These are phyloP conservation scores for Orgyia antiqua DNA, from an alignment of 2,888 invertebrate species.

Conservation along the genomic window DNA sequence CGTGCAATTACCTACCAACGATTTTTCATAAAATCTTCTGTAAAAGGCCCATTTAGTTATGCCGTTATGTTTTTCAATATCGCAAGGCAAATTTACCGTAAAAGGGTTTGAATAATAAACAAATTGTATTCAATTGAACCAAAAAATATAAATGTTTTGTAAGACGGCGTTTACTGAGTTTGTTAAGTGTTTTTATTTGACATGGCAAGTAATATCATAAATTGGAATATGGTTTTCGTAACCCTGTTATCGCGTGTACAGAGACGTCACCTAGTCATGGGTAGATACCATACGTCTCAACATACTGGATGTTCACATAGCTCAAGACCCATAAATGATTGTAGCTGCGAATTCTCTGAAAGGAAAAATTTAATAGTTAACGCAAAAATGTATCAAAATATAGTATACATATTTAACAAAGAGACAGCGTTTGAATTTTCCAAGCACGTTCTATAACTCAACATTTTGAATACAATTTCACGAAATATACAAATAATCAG, in stretches of 20 bases:
- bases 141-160: too few relatives aligned
- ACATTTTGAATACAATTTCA: neutral
- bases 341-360: too few relatives aligned
- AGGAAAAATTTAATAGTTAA: neutral
- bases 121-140: too few relatives aligned
- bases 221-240: too few relatives aligned
- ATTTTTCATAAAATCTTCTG: slow-evolving; percentile 5
- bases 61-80: neutral
- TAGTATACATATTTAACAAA: neutral
- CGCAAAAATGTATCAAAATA: neutral
- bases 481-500: neutral
- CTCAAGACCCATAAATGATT: too few relatives aligned
- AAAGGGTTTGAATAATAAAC: neutral
- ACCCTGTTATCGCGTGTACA: too few relatives aligned
- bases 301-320: too few relatives aligned
- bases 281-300: too few relatives aligned
- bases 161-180: too few relatives aligned
- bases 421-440: neutral
- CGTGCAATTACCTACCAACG: slow-evolving; percentile 18
- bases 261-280: too few relatives aligned
- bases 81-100: neutral
- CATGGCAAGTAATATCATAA: too few relatives aligned
- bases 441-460: neutral
- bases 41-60: neutral
- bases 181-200: too few relatives aligned